Evolutionary conservation across 2,888 invertebrate genomes (phyloP), one percentile per base, ranked within the genome.

Genomic region (Autographa pulchrina): DNA sequence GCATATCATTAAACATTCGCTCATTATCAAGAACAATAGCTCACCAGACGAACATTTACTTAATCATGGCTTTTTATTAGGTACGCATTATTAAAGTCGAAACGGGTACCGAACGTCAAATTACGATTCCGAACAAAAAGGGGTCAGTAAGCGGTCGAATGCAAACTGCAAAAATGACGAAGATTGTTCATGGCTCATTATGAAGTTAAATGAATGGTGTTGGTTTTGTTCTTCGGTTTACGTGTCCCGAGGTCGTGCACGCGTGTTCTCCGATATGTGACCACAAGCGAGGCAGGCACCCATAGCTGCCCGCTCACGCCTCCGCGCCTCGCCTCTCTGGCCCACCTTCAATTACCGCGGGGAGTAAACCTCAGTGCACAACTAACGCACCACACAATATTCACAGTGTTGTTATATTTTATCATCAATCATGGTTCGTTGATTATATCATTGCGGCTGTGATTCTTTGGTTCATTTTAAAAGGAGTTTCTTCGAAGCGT

Each of bases 171-270:
- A 91, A 92, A 93, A 93, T 91, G 92, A 89, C 89, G 91, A 91
- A 90, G 90, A 92, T 92, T 93, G 92, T 94, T 94, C 93, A 94
- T 92, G 94, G 92, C 92, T 93, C 92, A 94, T 95, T 95, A 94
- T 91, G 89, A 88, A 90, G 88, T 91, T 91, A 92, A 93, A 93
- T 92, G 91, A 92, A 92, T 91, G 91, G 91, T 81, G 87, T 87
- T 85, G 86, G 87, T 90, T 91, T 92, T 91, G 88, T 89, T 88
- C 77, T 86, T 86, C 80, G 80, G 83, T 88, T 89, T 89, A 87
- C 88, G 86, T 89, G 85, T 87, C 75, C 82, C 78, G 84, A 82
- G 86, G 82, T 83, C 81, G 83, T 84, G 84, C 85, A 88, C 80
- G 86, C 88, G 85, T 86, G 86, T 85, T 83, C 74, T 70, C 70